Evolutionary conservation across 2,888 invertebrate genomes (phyloP).

Genomic region (Amiota communis): DNA sequence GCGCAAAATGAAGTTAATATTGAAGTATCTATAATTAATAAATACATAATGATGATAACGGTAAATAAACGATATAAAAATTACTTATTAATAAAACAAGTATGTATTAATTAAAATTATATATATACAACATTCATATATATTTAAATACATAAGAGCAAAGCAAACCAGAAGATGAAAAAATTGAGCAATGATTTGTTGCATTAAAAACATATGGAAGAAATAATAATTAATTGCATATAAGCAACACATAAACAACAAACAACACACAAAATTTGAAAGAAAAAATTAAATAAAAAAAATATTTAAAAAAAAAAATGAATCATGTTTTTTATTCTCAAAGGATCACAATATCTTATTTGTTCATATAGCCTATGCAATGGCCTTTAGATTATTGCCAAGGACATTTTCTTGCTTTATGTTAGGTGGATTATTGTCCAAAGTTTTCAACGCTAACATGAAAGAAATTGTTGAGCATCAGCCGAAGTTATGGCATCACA

Average conservation of each 20-base stretch:
- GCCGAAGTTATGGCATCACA: no score
- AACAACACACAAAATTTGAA: constrained; percentile 18
- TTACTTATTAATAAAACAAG: constrained; percentile 39
- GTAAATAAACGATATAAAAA: constrained; percentile 32
- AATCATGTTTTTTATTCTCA: background rate
- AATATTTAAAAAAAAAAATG: background rate
- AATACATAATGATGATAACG: constrained; percentile 17
- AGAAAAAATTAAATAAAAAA: background rate
- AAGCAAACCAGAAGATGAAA: constrained; percentile 19
- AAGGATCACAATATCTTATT: no score
- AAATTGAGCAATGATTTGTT: no score
- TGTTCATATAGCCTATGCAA: no score
- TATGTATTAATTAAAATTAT: constrained; percentile 41
- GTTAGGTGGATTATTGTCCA: no score
- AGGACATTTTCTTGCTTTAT: no score
- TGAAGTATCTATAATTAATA: constrained; percentile 5
- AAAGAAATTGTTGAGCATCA: no score
- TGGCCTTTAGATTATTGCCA: no score
- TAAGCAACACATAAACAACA: constrained; percentile 43
- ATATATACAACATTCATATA: constrained; percentile 36
- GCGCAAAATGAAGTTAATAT: constrained; percentile 36
- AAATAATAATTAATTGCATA: constrained; percentile 35
- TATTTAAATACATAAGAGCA: constrained; percentile 36
- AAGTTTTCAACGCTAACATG: no score
- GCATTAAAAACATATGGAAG: constrained; percentile 25